Evolutionary conservation across 2,113 vertebrate species (phyloP).

Genomic region (Tychaedon coryphoeus): DNA sequence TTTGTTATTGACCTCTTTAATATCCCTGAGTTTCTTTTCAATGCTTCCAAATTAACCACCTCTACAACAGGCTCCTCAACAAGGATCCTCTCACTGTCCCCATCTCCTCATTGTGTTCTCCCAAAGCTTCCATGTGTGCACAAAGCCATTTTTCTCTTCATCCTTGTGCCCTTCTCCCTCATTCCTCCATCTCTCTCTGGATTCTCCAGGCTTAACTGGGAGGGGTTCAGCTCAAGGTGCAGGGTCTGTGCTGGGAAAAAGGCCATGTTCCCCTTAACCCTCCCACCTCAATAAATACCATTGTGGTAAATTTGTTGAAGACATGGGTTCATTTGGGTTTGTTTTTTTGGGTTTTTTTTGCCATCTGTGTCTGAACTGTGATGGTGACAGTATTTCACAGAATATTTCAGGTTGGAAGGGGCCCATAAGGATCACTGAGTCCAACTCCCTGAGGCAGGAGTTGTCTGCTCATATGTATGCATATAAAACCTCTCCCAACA

Average conservation of each 20-base stretch:
- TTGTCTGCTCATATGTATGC: neutral
- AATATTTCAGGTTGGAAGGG: neutral
- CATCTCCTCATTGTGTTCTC: neutral
- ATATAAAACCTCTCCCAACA: neutral
- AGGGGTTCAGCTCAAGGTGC: neutral
- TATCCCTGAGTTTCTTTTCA: neutral
- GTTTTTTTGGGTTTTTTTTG: neutral
- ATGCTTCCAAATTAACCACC: neutral
- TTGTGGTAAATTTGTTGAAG: neutral
- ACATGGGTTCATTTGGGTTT: neutral
- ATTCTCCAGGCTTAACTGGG: neutral
- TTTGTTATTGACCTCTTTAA: neutral
- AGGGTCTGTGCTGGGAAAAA: neutral
- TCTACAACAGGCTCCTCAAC: neutral
- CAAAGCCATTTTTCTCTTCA: neutral
- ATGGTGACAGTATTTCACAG: neutral
- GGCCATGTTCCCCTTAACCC: rapidly evolving
- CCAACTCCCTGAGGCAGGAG: neutral
- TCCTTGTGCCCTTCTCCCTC: neutral
- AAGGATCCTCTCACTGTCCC: neutral
- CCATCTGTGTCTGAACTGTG: neutral
- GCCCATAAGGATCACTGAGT: neutral
- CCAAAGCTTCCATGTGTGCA: neutral
- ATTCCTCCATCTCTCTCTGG: neutral
- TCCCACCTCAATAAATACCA: rapidly evolving